phyloP scores from a whole-genome alignment of 1,140 invertebrate species.

The Anoplolepis gracilipes region DNA sequence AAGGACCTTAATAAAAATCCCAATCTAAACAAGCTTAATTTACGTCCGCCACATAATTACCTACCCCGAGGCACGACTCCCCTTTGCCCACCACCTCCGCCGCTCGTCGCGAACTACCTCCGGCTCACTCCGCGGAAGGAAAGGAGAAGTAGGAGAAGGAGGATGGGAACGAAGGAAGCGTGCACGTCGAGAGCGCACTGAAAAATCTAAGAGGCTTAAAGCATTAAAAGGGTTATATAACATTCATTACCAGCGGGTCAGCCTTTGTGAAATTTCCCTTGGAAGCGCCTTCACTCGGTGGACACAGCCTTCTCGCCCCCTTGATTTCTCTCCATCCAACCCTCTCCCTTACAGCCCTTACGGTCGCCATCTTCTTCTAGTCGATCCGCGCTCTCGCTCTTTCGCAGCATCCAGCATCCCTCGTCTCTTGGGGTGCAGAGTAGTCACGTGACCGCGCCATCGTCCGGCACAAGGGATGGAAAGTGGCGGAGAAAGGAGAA shows the following conservation, averaged over 20 bases:
- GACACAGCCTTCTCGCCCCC: slow-evolving; percentile 63
- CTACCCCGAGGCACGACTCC: slow-evolving; percentile 78
- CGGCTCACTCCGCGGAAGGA: slow-evolving; percentile 68
- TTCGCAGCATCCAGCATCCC: slow-evolving; percentile 50
- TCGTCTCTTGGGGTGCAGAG: slow-evolving; percentile 65
- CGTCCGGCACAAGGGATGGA: slow-evolving; percentile 62
- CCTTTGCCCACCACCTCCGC: slow-evolving; percentile 39
- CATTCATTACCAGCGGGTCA: slow-evolving; percentile 86
- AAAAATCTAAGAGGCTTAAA: slow-evolving; percentile 86
- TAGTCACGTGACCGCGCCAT: slow-evolving; percentile 68
- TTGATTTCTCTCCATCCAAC: slow-evolving; percentile 48
- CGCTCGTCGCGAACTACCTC: slow-evolving; percentile 65
- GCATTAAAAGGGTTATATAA: slow-evolving; percentile 87
- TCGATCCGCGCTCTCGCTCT: slow-evolving; percentile 29
- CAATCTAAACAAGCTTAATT: slow-evolving; percentile 87
- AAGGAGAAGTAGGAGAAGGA: slow-evolving; percentile 27
- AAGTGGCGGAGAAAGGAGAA: slow-evolving; percentile 69
- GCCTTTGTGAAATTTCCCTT: slow-evolving; percentile 85
- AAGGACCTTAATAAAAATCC: slow-evolving; percentile 86
- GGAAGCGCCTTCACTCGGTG: slow-evolving; percentile 70
- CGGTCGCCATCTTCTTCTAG: slow-evolving; percentile 40
- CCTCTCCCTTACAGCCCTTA: background rate
- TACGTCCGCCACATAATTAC: slow-evolving; percentile 87
- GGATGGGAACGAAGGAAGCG: slow-evolving; percentile 56
- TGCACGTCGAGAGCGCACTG: slow-evolving; percentile 80